Evolutionary conservation across 2,888 invertebrate genomes (phyloP).

Genomic region (Campoplex capitator): DNA sequence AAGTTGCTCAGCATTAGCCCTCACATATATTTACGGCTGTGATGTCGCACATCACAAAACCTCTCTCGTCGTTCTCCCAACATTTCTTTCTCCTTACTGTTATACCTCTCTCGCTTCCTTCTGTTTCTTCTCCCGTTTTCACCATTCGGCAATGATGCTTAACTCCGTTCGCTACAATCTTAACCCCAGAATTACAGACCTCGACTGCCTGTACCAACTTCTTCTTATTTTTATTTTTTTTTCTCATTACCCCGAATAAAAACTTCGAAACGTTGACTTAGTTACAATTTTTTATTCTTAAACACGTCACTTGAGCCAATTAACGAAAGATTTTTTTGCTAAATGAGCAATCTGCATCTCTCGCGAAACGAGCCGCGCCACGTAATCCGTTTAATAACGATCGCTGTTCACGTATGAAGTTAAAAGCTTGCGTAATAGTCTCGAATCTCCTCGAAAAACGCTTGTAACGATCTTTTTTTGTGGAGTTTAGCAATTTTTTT

Average conservation of each 20-base stretch:
- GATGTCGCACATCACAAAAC: constrained; percentile 54
- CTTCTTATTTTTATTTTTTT: no score
- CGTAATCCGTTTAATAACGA: not conserved
- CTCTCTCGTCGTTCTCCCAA: not conserved
- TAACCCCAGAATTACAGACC: not conserved
- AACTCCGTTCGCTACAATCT: not conserved
- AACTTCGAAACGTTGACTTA: not conserved
- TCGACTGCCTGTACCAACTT: not conserved
- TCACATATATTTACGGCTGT: constrained; percentile 79
- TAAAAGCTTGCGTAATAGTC: not conserved
- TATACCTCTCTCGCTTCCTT: constrained; percentile 31
- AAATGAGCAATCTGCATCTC: not conserved
- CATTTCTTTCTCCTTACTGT: no score
- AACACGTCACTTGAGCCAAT: not conserved
- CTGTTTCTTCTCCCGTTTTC: constrained; percentile 47
- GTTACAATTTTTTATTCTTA: not conserved
- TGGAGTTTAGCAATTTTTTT: no score
- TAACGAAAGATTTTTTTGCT: not conserved
- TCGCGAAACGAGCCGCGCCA: not conserved
- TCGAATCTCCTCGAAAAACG: not conserved
- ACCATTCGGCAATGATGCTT: not conserved
- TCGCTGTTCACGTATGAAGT: not conserved
- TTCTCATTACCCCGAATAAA: not conserved
- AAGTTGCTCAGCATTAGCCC: constrained; percentile 81
- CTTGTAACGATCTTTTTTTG: not conserved